Base-by-base conservation (phyloP, 2,113 vertebrate genomes). In the Hucho hucho region DNA sequence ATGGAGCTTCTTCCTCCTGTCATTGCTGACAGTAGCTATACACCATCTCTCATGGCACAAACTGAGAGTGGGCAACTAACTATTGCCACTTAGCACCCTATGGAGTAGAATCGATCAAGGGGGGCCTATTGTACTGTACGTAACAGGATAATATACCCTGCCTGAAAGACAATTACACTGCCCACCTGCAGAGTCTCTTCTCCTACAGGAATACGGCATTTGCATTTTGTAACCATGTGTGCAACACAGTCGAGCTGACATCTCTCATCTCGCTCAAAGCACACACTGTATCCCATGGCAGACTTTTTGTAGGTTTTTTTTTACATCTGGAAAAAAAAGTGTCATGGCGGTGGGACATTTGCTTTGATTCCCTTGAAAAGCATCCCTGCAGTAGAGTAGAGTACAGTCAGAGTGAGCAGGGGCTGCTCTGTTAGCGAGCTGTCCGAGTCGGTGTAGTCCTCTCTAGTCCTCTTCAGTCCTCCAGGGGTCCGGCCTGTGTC, bases 91-190 rank as follows among this genome's bases (percentile, higher is more conserved):
- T 53, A 18, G 49, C 49, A 53, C 49, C 49, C 49, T 53, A 53
- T 3, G 37, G 37, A 16, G 3, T 14, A 53, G 16, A 53, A 18
- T 53, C 14, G 16, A 61, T 61, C 16, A 22, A 64, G 5, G 67
- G 65, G 7, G 65, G 9, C 14, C 53, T 70, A 20, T 37, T 74
- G 14, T 63, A 12, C 58, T 66, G 79, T 70, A 70, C 1, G 24
- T 26, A 24, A 32, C 25, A 32, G 49, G 65, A 37, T 69, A 59
- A 64, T 25, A 46, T 25, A 73, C 29, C 22, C 56, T 70, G 32
- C 43, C 59, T 37, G 22, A 37, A 65, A 12, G 18, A 37, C 3
- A 20, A 11, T 9, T 9, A 32, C 20, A 43, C 65, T 25, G 25
- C 26, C 66, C 32, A 43, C 14, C 32, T 18, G 32, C 66, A 43